Conservation (phyloP, 2,888 invertebrate species). For the Phasia obesa region DNA sequence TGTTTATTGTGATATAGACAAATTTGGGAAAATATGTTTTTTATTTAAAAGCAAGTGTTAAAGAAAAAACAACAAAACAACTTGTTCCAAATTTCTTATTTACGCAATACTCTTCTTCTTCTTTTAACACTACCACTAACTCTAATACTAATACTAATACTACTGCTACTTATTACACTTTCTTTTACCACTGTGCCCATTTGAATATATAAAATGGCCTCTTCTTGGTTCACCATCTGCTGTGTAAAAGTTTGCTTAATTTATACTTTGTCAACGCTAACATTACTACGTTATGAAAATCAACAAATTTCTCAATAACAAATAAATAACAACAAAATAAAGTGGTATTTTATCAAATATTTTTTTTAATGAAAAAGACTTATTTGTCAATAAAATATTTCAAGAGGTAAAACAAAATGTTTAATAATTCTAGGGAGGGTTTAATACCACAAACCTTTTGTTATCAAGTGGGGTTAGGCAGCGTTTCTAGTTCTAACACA, state of each 20-base stretch:
- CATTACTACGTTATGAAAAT: no score
- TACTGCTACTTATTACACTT: conserved; percentile 13
- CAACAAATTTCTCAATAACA: neutral
- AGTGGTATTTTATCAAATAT: neutral
- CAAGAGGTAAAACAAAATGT: neutral
- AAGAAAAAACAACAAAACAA: conserved; percentile 25
- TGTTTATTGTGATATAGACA: neutral
- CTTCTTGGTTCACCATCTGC: conserved; percentile 12
- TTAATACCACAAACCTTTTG: no score
- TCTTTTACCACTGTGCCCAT: conserved; percentile 11
- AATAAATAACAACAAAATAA: neutral
- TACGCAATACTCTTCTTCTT: conserved; percentile 63
- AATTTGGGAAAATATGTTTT: neutral
- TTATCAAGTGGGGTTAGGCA: no score
- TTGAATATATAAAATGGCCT: conserved; percentile 28
- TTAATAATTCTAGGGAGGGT: no score
- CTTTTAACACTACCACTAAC: conserved; percentile 34
- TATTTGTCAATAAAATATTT: neutral
- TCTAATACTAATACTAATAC: no score
- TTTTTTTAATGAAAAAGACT: neutral
- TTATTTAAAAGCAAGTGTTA: conserved; percentile 4
- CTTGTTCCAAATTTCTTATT: conserved; percentile 59
- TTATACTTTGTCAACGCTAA: no score
- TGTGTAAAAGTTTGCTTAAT: conserved; percentile 2
- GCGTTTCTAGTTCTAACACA: no score